A percentile compares a stretch with the other conserved stretches of the same genome.
These are phyloP conservation scores for Apis mellifera DNA, from an alignment of 1,140 invertebrate species.

Conservation along the genomic window DNA sequence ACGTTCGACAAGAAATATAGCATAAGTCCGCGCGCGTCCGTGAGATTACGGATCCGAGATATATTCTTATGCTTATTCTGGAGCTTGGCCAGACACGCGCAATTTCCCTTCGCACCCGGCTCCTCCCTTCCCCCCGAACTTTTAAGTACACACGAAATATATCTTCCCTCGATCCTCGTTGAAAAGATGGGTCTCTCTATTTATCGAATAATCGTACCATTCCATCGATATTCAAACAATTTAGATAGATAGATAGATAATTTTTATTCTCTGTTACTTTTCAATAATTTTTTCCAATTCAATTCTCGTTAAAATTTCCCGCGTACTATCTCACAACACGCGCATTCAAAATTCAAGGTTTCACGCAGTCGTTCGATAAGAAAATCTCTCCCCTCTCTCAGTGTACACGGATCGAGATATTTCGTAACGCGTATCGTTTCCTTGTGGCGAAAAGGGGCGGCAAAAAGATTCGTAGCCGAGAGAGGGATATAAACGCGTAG, in stretches of 20 bases:
- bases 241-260: no score
- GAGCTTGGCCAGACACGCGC: background rate
- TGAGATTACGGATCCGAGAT: conserved; percentile 49
- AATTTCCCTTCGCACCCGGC: conserved; percentile 12
- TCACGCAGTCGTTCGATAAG: background rate
- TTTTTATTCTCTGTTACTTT: no score
- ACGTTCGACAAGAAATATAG: conserved; percentile 48
- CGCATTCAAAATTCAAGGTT: conserved; percentile 2
- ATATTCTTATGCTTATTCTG: conserved; percentile 51
- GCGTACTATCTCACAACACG: background rate
- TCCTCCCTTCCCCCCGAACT: background rate
- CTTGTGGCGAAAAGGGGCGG: conserved; percentile 17
- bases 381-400: background rate
- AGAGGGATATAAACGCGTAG: conserved; percentile 27
- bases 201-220: no score
- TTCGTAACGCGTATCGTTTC: conserved; percentile 35
- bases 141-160: no score
- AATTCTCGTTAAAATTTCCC: no score
- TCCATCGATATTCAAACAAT: no score
- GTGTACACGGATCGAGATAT: background rate
- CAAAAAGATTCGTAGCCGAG: background rate
- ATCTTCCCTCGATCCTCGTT: no score
- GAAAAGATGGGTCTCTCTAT: no score
- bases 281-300: no score
- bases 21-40: conserved; percentile 8